Percentiles rank a stretch among this genome's conserved stretches.
Evolutionary conservation across 2,888 invertebrate genomes (phyloP).

Genomic region (Athalia circularis): DNA sequence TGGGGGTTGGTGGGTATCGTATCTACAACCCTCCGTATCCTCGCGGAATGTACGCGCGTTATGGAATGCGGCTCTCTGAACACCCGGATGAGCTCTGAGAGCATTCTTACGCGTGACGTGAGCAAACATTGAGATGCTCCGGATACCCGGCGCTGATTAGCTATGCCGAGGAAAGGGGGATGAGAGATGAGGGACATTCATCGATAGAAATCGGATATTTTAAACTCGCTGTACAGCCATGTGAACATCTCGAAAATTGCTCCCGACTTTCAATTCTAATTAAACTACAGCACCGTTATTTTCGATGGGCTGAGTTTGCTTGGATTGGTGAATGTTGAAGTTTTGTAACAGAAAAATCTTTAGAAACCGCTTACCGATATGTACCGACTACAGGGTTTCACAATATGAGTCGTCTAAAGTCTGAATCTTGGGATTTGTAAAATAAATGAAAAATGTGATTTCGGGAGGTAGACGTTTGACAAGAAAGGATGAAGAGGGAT

Average conservation of each 20-base stretch:
- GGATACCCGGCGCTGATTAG: conserved; percentile 44
- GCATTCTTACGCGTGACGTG: conserved; percentile 41
- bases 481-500: conserved; percentile 45
- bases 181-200: conserved; percentile 19
- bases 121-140: conserved; percentile 41
- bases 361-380: too few species aligned
- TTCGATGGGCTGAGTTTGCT: too few species aligned
- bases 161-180: conserved; percentile 1
- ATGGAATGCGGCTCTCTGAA: conserved; percentile 24
- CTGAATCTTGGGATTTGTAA: conserved; percentile 8
- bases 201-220: conserved; percentile 30
- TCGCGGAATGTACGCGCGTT: conserved; percentile 20
- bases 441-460: conserved; percentile 42
- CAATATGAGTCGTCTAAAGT: background rate
- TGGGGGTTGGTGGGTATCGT: background rate
- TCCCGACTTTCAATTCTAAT: too few species aligned
- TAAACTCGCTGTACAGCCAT: background rate
- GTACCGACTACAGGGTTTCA: background rate
- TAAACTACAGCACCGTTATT: too few species aligned
- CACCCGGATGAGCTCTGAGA: conserved; percentile 17
- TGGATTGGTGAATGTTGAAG: too few species aligned
- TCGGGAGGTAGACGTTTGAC: conserved; percentile 26
- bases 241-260: background rate
- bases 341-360: too few species aligned
- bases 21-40: background rate